Percentiles rank a stretch among this genome's conserved stretches.
Conservation (phyloP, 2,113 vertebrate genomes). For the Chunga burmeisteri region DNA sequence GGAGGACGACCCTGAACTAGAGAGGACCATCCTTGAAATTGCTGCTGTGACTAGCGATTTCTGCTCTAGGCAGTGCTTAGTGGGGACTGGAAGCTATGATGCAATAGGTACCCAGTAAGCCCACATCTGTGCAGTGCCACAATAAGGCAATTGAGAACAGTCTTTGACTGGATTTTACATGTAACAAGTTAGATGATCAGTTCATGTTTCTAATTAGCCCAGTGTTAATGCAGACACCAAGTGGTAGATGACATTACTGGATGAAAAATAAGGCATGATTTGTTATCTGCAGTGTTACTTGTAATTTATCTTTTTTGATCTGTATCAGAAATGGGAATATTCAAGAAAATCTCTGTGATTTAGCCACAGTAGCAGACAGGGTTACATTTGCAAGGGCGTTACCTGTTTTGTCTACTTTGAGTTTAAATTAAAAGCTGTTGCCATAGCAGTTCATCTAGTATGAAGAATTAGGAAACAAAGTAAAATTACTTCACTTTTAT, state of each 20-base stretch:
- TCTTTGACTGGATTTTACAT: not conserved
- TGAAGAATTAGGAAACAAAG: not conserved
- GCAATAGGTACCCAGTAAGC: not conserved
- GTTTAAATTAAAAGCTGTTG: constrained; percentile 1
- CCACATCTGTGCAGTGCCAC: not conserved
- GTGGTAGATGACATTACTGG: not conserved
- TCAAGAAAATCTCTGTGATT: not conserved
- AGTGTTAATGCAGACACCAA: not conserved
- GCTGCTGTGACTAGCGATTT: not conserved
- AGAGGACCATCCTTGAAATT: not conserved
- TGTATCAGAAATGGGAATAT: not conserved
- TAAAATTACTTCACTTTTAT: not conserved
- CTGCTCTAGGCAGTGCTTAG: not conserved
- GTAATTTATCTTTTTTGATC: not conserved
- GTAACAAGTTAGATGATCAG: not conserved
- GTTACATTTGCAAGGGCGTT: not conserved
- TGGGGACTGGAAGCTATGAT: not conserved
- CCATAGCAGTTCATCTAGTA: not conserved
- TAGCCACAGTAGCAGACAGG: not conserved
- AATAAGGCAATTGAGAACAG: not conserved
- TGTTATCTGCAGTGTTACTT: not conserved
- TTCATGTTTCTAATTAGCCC: not conserved
- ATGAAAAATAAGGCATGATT: not conserved
- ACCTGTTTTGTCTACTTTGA: not conserved
- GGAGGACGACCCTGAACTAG: not conserved